Evolutionary conservation across 2,888 invertebrate genomes (phyloP).

Genomic region (Scaptomyza polygonia): DNA sequence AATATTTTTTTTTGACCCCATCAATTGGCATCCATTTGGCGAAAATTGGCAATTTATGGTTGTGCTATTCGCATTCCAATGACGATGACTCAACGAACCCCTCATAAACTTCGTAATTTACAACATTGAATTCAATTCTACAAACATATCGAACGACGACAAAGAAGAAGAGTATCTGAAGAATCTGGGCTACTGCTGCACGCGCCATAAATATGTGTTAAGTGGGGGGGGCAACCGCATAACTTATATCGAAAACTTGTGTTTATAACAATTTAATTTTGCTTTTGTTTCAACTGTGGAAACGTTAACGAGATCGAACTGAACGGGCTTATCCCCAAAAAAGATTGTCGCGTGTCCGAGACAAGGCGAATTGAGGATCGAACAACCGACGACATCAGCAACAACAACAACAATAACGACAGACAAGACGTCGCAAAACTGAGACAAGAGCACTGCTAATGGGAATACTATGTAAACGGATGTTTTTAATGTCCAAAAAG

Average conservation of each 20-base stretch:
- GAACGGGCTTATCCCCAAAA: conserved; percentile 25
- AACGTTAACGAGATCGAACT: conserved; percentile 22
- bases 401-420: conserved; percentile 31
- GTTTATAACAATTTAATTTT: conserved; percentile 79
- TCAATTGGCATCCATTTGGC: conserved; percentile 36
- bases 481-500: conserved; percentile 82
- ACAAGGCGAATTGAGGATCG: conserved; percentile 58
- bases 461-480: conserved; percentile 82
- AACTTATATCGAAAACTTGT: conserved; percentile 77
- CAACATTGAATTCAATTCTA: conserved; percentile 25
- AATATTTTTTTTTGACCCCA: conserved; percentile 25
- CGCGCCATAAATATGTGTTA: conserved; percentile 80
- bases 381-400: no score
- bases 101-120: conserved; percentile 61
- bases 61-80: conserved; percentile 38
- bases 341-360: conserved; percentile 79
- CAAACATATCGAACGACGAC: conserved; percentile 7
- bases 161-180: conserved; percentile 63
- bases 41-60: conserved; percentile 1
- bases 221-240: conserved; percentile 63
- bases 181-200: conserved; percentile 76
- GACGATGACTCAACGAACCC: conserved; percentile 61
- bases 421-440: conserved; percentile 64
- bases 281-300: conserved; percentile 71
- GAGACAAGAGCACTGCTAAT: conserved; percentile 79